Percentiles rank a stretch among this genome's conserved stretches.
These are phyloP conservation scores for Parascotia fuliginaria DNA, from an alignment of 2,888 invertebrate species.

Conservation along the genomic window DNA sequence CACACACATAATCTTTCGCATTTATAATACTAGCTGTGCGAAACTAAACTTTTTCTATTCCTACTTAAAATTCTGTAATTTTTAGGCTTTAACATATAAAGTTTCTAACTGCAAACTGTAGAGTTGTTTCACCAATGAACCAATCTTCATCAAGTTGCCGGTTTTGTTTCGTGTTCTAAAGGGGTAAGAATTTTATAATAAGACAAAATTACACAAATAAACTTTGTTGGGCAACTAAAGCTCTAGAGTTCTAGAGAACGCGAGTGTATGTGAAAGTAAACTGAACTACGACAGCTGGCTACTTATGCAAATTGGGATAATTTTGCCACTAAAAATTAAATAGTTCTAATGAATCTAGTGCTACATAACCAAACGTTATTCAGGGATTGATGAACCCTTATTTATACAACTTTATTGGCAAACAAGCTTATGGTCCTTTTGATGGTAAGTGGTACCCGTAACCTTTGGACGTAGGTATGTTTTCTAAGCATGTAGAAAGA, in stretches of 20 bases:
- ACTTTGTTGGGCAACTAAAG: slow-evolving; percentile 1
- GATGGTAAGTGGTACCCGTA: too few species aligned
- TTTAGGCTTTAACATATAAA: slow-evolving; percentile 7
- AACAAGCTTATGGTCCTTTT: too few species aligned
- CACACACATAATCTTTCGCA: too few species aligned
- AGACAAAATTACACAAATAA: slow-evolving; percentile 15
- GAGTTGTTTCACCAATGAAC: slow-evolving; percentile 16
- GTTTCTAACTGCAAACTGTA: slow-evolving; percentile 11
- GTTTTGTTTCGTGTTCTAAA: slow-evolving; percentile 14
- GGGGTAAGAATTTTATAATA: slow-evolving; percentile 14
- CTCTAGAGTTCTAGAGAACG: slow-evolving; percentile 6
- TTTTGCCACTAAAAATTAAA: too few species aligned
- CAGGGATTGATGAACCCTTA: too few species aligned
- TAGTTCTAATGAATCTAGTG: too few species aligned
- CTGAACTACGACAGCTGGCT: background rate
- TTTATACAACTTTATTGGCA: too few species aligned
- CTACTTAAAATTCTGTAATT: slow-evolving; percentile 10
- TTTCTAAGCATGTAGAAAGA: too few species aligned
- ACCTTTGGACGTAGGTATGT: too few species aligned
- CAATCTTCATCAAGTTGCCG: slow-evolving; percentile 31
- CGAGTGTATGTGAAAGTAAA: background rate
- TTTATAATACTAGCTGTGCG: too few species aligned
- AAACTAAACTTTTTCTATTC: background rate
- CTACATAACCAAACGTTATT: too few species aligned
- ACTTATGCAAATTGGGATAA: too few species aligned